Evolutionary conservation across 2,113 vertebrate species (phyloP).

Genomic region (Thamnophis sirtalis): DNA sequence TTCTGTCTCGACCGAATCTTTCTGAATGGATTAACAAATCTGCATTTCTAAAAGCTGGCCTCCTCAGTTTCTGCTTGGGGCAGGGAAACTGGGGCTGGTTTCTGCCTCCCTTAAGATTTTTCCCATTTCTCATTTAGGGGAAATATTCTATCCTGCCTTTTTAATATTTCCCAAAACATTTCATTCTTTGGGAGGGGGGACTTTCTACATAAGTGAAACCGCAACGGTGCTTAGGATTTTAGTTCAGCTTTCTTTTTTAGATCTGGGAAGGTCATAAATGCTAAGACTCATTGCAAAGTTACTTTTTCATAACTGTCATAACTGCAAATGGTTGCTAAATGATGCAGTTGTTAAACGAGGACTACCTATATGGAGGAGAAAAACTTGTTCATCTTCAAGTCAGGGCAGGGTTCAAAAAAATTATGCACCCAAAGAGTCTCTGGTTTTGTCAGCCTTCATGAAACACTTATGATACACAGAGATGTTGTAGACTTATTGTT

Average conservation of each 20-base stretch:
- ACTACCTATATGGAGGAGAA: not conserved
- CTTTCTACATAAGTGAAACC: not conserved
- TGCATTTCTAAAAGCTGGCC: too few species aligned
- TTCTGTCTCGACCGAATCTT: too few species aligned
- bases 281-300: not conserved
- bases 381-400: not conserved
- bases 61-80: too few species aligned
- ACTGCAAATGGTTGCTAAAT: not conserved
- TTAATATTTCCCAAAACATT: too few species aligned
- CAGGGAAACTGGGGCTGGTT: too few species aligned
- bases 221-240: not conserved
- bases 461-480: not conserved
- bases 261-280: not conserved
- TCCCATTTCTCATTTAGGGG: too few species aligned
- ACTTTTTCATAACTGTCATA: not conserved
- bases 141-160: too few species aligned
- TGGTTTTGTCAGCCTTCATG: not conserved
- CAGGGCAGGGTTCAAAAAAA: not conserved
- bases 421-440: not conserved
- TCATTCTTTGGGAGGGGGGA: too few species aligned
- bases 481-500: not conserved
- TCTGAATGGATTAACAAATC: too few species aligned
- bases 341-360: not conserved
- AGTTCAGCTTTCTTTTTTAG: not conserved
- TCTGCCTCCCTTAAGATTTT: too few species aligned